These are phyloP conservation scores for cat (Felis catus) DNA, from an alignment of 2,113 vertebrate genomes.

Conservation along the genomic window F.catus_Fca126_mat1.0 CM031415.1:134468001-134468500, in stretches of 20 bases:
- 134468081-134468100: background rate
- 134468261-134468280: background rate
- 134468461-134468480: background rate
- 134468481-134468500: background rate
- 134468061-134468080: background rate
- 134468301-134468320: background rate
- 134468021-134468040: background rate
- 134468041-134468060: background rate
- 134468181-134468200: background rate
- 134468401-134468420: background rate
- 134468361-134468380: background rate
- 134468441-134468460: background rate
- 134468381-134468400: background rate
- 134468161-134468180: background rate
- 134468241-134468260: background rate
- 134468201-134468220: background rate
- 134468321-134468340: background rate
- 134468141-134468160: background rate
- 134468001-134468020: background rate
- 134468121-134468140: background rate
- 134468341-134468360: background rate
- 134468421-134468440: background rate
- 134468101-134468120: background rate
- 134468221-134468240: background rate
- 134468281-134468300: background rate